A percentile compares a stretch with the other conserved stretches of the same genome.
Evolutionary conservation across 2,888 invertebrate genomes (phyloP).

Genomic region (Dilophus febrilis): DNA sequence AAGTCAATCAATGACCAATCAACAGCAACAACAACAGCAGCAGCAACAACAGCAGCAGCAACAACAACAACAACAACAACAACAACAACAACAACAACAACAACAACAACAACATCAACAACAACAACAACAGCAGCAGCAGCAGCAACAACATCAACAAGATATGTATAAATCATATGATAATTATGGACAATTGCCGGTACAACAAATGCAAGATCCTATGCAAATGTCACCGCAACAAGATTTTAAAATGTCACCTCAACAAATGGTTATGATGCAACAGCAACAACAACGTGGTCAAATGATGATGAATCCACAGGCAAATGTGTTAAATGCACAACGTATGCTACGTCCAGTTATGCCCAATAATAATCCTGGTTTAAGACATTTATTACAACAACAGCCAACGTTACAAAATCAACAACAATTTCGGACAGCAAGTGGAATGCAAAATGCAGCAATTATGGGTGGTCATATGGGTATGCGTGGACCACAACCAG

Average conservation of each 20-base stretch:
- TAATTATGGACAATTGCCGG: constrained; percentile 13
- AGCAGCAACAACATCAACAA: neutral
- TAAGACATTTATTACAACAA: constrained; percentile 50
- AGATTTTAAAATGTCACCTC: constrained; percentile 23
- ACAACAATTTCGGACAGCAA: constrained; percentile 9
- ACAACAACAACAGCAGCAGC: constrained; percentile 2
- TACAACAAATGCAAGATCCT: constrained; percentile 15
- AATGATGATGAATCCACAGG: constrained; percentile 26
- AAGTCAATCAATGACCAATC: constrained; percentile 18
- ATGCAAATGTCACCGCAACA: constrained; percentile 27
- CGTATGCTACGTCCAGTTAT: constrained; percentile 57
- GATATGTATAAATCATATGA: constrained; percentile 9
- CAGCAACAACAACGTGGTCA: constrained; percentile 24
- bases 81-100: constrained; percentile 20
- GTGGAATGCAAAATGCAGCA: constrained; percentile 14
- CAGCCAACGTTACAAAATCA: neutral
- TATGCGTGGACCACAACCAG: constrained; percentile 10
- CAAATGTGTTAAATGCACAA: constrained; percentile 32
- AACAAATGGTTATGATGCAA: constrained; percentile 28
- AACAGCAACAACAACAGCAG: constrained; percentile 15
- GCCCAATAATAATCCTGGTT: constrained; percentile 64
- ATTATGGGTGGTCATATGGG: constrained; percentile 13
- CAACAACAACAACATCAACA: constrained; percentile 14
- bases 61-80: constrained; percentile 14
- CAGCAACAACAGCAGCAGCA: constrained; percentile 19